These are phyloP conservation scores for Drosophila borealis DNA, from an alignment of 2,888 invertebrate species.

Conservation along the genomic window DNA sequence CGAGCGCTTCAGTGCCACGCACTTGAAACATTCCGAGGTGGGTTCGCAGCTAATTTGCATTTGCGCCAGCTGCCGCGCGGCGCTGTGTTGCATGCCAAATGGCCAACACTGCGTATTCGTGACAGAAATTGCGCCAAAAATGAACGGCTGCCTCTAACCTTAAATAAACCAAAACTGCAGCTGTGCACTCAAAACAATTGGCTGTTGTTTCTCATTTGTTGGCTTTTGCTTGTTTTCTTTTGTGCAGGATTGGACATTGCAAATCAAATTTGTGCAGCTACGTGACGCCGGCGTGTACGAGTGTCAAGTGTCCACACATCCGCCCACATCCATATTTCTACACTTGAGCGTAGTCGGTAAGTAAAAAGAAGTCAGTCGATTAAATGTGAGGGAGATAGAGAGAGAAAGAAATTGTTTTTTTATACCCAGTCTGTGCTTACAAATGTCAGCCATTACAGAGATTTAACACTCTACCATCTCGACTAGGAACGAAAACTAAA, in stretches of 20 bases:
- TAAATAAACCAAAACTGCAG: not conserved
- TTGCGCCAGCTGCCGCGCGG: conserved; percentile 17
- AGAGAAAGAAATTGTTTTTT: not conserved
- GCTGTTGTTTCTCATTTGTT: conserved; percentile 16
- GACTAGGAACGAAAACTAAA: too few species aligned
- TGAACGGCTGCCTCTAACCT: conserved; percentile 12
- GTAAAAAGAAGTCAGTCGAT: conserved; percentile 81
- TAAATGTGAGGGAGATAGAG: not conserved
- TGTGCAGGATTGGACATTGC: conserved; percentile 94
- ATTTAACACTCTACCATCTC: too few species aligned
- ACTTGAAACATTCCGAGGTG: conserved; percentile 94
- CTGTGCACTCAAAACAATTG: conserved; percentile 19
- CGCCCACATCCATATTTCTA: conserved; percentile 94
- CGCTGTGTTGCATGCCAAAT: conserved; percentile 19
- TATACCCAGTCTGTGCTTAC: not conserved
- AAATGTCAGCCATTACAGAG: too few species aligned
- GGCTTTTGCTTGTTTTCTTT: not conserved
- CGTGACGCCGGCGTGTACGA: conserved; percentile 95
- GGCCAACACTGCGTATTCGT: conserved; percentile 46
- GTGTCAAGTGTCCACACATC: conserved; percentile 96
- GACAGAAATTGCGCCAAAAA: conserved; percentile 54
- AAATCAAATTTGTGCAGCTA: conserved; percentile 94
- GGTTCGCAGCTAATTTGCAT: conserved; percentile 76
- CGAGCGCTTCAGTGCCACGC: conserved; percentile 94
- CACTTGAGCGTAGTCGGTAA: conserved; percentile 94